Conservation (phyloP, 2,113 vertebrate species). For the Chaetorhynchus papuensis region DNA sequence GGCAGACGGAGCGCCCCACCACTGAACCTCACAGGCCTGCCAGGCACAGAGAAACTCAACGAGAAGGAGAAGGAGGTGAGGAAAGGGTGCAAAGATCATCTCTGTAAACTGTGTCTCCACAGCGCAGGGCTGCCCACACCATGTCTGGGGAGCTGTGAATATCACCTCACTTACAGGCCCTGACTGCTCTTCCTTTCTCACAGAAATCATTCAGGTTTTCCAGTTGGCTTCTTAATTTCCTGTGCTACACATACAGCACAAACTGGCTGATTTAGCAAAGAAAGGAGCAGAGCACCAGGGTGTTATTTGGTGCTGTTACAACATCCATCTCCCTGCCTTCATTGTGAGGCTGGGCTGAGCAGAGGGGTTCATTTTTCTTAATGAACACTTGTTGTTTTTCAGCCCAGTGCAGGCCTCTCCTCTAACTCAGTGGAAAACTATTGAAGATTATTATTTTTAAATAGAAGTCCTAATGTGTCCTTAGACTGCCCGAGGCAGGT, state of each 20-base stretch:
- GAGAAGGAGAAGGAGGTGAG: conserved; percentile 97
- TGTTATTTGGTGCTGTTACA: background rate
- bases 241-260: background rate
- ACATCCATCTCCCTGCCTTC: background rate
- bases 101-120: background rate
- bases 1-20: conserved; percentile 93
- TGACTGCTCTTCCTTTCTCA: background rate
- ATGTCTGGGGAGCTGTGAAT: background rate
- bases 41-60: conserved; percentile 96
- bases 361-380: background rate
- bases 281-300: background rate
- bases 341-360: background rate
- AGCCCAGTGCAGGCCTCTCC: background rate
- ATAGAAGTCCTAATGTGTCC: background rate
- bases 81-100: background rate
- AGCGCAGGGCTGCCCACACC: background rate
- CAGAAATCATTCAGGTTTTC: background rate
- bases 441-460: background rate
- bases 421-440: background rate
- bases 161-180: background rate
- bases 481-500: background rate
- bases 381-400: background rate
- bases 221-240: background rate
- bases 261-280: background rate
- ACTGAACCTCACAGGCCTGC: conserved; percentile 93